Evolutionary conservation across 2,797 vertebrate genomes (phyloP).

Genomic region (Parauchenoglanis punctatus): DNA sequence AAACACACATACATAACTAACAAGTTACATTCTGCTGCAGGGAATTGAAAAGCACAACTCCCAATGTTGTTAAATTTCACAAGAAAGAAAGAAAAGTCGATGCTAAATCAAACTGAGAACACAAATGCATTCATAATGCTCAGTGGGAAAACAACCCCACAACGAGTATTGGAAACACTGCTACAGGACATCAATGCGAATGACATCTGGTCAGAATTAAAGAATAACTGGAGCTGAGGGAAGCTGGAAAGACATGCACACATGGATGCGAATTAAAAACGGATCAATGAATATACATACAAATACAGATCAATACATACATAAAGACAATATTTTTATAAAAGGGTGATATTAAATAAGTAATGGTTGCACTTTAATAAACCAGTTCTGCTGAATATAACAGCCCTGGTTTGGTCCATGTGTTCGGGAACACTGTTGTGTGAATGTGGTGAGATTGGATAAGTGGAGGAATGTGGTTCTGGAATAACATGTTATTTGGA

Average conservation of each 20-base stretch:
- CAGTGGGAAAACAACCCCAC: constrained; percentile 7
- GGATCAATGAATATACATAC: constrained; percentile 47
- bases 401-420: neutral
- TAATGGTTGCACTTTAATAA: neutral
- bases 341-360: neutral
- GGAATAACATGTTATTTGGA: constrained; percentile 32
- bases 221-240: constrained; percentile 20
- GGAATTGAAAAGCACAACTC: neutral
- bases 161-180: constrained; percentile 37
- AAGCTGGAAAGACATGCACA: constrained; percentile 53
- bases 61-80: neutral
- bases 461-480: constrained; percentile 28
- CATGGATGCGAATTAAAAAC: constrained; percentile 60
- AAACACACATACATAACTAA: constrained; percentile 63
- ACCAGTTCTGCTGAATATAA: neutral
- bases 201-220: constrained; percentile 45
- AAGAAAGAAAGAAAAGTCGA: constrained; percentile 4
- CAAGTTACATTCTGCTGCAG: neutral
- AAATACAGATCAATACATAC: constrained; percentile 4
- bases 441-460: constrained; percentile 15
- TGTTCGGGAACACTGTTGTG: neutral
- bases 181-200: constrained; percentile 1
- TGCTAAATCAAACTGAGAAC: neutral
- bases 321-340: constrained; percentile 29
- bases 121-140: neutral